A percentile compares a stretch with the other conserved stretches of the same genome.
phyloP scores from a whole-genome alignment of 2,888 invertebrate species.

The Linnaemya vulpina region DNA sequence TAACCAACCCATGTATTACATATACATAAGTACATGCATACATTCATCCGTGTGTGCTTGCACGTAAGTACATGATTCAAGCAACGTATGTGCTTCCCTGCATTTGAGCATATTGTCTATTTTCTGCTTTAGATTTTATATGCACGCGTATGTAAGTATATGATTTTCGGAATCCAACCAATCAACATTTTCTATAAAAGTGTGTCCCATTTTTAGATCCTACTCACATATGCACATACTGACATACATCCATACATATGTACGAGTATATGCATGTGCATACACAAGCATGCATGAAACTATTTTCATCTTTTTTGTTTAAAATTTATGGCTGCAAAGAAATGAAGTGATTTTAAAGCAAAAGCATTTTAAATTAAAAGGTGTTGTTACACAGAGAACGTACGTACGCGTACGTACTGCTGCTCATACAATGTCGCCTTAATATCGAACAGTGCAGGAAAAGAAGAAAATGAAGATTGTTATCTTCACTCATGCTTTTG shows the following conservation, averaged over 20 bases:
- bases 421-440: constrained; percentile 21
- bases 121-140: constrained; percentile 14
- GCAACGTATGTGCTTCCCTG: neutral
- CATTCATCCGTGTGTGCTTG: no score
- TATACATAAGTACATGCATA: no score
- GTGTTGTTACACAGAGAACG: neutral
- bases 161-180: constrained; percentile 51
- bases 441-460: constrained; percentile 4
- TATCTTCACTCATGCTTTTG: constrained; percentile 40
- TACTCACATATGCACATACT: neutral
- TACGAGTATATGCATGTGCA: no score
- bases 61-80: neutral
- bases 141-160: no score
- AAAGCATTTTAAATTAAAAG: constrained; percentile 38
- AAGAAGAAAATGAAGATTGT: constrained; percentile 25
- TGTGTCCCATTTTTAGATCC: constrained; percentile 52
- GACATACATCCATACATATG: no score
- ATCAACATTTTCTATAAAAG: constrained; percentile 54
- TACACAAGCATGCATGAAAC: no score
- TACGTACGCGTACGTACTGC: neutral
- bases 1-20: neutral
- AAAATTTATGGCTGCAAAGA: constrained; percentile 24
- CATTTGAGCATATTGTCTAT: neutral
- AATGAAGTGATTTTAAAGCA: constrained; percentile 50
- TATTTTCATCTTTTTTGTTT: neutral